Base-by-base conservation (phyloP, 2,113 vertebrate species). In the Pachypanchax playfairii region DNA sequence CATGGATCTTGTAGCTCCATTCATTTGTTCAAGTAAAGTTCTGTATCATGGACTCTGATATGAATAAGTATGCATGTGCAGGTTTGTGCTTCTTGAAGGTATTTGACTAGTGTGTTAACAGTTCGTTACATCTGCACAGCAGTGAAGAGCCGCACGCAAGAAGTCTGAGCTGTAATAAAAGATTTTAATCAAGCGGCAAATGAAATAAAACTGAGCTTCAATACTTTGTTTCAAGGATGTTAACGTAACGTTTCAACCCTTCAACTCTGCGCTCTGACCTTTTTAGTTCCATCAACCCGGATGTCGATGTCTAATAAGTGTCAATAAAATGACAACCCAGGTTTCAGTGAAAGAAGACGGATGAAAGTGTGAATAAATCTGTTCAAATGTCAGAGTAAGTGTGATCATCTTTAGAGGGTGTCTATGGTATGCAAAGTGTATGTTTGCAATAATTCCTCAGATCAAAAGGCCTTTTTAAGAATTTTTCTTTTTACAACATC, bases 141-240 rank as follows among this genome's bases (percentile, higher is more conserved):
- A 65, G 53, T 22, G 49, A 60, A 24, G 38, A 84, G 75, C 52
- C 25, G 74, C 80, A 65, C 36, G 14, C 56, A 29, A 29, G 28
- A 29, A 7, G 28, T 29, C 7, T 29, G 28, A 29, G 28, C 4
- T 29, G 28, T 29, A 7, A 29, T 7, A 4, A 5, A 64, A 80
- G 69, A 82, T 63, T 77, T 72, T 47, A 59, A 59, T 73, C n/a
- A 15, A 48, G 67, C 65, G 73, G 82, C 77, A 84, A n/a, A 86
- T 80, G 84, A 89, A 80, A 69, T 79, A 48, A 48, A 84, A 67
- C 59, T 48, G 60, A 73, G 73, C 49, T 68, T 85, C 56, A 71
- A 85, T 76, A 77, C 29, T 33, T 60, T 17, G 42, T 26, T 41
- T 67, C 65, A 28, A 36, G 52, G 66, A 62, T 48, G 64, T 61